Evolutionary conservation across 2,113 vertebrate species (phyloP).

Genomic region (Tiliqua scincoides): DNA sequence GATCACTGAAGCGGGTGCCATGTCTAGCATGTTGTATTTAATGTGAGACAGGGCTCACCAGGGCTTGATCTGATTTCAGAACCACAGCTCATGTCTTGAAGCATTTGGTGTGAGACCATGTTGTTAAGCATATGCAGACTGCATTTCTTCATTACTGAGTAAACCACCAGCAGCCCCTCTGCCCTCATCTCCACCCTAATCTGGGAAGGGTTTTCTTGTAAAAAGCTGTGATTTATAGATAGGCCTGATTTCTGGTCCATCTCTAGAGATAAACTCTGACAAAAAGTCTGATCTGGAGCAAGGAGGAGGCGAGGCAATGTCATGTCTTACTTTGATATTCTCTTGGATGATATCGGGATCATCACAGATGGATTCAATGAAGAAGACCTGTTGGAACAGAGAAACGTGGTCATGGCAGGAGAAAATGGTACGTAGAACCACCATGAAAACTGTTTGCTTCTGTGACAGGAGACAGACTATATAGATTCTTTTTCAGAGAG

Average conservation of each 20-base stretch:
- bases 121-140: not conserved
- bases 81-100: not conserved
- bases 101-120: not conserved
- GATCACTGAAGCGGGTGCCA: not conserved
- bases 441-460: not conserved
- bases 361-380: constrained; percentile 90
- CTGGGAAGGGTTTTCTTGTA: not conserved
- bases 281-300: not conserved
- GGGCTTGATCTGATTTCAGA: not conserved
- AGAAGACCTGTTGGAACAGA: constrained; percentile 80
- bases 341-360: constrained; percentile 87
- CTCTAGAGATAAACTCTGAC: not conserved
- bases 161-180: not conserved
- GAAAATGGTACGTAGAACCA: not conserved
- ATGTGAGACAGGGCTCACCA: not conserved
- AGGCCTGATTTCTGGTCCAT: not conserved
- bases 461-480: not conserved
- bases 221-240: not conserved
- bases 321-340: constrained; percentile 84
- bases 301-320: no score
- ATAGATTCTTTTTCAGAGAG: not conserved
- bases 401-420: not conserved
- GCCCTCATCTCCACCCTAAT: not conserved
- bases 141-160: no score
- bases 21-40: not conserved